Conservation (phyloP, 2,113 vertebrate genomes). For the Equus przewalskii region DNA sequence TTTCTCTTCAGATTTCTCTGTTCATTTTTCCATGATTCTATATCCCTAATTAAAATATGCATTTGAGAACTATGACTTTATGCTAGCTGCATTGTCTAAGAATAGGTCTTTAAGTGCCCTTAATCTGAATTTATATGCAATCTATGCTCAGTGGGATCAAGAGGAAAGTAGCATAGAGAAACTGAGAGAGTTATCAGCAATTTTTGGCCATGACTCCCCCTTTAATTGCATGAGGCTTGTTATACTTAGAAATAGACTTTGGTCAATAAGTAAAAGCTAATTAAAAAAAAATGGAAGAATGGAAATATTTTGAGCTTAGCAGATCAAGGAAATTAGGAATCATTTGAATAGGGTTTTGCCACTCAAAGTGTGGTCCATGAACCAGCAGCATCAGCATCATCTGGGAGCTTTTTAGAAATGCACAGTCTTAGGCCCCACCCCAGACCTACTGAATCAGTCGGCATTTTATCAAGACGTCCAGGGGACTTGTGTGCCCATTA, state of each 20-base stretch:
- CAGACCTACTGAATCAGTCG: background rate
- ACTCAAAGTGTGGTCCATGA: background rate
- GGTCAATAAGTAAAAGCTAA: background rate
- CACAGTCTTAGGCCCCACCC: background rate
- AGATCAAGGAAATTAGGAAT: background rate
- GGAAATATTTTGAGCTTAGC: background rate
- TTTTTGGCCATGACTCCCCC: background rate
- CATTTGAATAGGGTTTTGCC: background rate
- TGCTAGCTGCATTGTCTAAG: background rate
- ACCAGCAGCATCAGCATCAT: background rate
- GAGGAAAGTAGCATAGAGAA: background rate
- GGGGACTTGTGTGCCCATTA: background rate
- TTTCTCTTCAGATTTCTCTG: background rate
- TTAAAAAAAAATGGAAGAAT: background rate
- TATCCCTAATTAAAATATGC: constrained; percentile 61
- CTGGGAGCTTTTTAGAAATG: background rate
- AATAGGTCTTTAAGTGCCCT: background rate
- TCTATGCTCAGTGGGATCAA: background rate
- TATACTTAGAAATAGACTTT: background rate
- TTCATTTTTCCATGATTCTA: background rate
- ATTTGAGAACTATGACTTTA: background rate
- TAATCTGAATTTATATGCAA: background rate
- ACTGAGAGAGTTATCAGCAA: background rate
- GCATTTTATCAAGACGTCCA: background rate
- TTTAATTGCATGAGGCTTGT: background rate